A percentile compares a stretch with the other conserved stretches of the same genome.
phyloP scores from a whole-genome alignment of 1,140 invertebrate species.

The Schlechtendalia chinensis region DNA sequence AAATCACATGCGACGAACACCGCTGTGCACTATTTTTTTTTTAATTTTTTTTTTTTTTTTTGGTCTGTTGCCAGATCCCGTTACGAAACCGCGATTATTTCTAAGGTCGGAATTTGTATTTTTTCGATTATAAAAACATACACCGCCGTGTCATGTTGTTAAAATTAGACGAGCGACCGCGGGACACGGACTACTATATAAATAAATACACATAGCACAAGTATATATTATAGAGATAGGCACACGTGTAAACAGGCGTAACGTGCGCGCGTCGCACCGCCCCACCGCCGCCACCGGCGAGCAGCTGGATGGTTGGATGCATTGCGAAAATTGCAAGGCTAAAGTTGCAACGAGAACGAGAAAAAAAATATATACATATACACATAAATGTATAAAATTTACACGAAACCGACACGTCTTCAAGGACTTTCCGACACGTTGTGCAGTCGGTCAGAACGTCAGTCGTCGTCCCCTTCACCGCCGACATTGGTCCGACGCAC shows the following conservation, averaged over 20 bases:
- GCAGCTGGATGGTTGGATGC: not conserved
- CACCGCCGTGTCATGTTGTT: not conserved
- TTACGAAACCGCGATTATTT: conserved; percentile 34
- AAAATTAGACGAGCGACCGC: conserved; percentile 9
- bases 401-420: conserved; percentile 19
- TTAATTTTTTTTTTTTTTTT: no score
- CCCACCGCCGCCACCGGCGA: no score
- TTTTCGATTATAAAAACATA: not conserved
- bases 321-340: conserved; percentile 47
- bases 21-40: no score
- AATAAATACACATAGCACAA: no score
- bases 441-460: not conserved
- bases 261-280: not conserved
- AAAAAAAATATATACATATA: not conserved
- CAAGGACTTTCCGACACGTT: conserved; percentile 33
- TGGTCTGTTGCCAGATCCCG: conserved; percentile 7
- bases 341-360: conserved; percentile 35
- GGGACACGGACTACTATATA: not conserved
- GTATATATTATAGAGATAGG: not conserved
- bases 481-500: not conserved
- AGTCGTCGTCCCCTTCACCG: conserved; percentile 3
- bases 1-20: no score
- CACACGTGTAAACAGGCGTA: not conserved
- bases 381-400: no score
- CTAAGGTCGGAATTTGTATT: not conserved